A percentile compares a stretch with the other conserved stretches of the same genome.
phyloP scores from a whole-genome alignment of 2,888 invertebrate genomes.

The Leptothorax acervorum region DNA sequence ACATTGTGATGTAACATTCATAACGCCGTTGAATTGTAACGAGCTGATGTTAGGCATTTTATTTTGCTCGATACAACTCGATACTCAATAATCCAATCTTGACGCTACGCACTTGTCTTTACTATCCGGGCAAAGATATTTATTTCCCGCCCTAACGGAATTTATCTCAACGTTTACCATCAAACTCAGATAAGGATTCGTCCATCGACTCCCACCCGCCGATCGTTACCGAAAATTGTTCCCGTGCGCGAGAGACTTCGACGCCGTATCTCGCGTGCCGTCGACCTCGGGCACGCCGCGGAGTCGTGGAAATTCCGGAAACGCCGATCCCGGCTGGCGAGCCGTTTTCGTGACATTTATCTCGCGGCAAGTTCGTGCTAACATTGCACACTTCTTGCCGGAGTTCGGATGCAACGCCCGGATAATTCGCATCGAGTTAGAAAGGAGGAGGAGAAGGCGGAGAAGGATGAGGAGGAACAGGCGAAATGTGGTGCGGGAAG shows the following conservation, averaged over 20 bases:
- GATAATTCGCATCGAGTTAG: conserved; percentile 55
- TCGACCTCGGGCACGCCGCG: conserved; percentile 31
- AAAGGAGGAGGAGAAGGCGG: not conserved
- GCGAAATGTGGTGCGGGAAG: not conserved
- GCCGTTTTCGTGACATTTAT: conserved; percentile 56
- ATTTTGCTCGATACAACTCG: conserved; percentile 14
- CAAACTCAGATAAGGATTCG: conserved; percentile 53
- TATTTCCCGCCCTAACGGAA: not conserved
- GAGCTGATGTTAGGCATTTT: not conserved
- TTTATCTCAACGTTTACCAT: conserved; percentile 3
- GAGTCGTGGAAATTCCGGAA: conserved; percentile 47
- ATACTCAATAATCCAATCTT: not conserved
- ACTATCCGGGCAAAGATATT: not conserved
- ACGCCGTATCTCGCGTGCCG: conserved; percentile 41
- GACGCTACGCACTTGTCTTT: not conserved
- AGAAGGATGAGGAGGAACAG: not conserved
- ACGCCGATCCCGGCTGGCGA: conserved; percentile 37
- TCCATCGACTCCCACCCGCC: conserved; percentile 48
- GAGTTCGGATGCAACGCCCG: conserved; percentile 53
- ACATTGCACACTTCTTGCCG: conserved; percentile 39
- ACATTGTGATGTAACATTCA: conserved; percentile 33
- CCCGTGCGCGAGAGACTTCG: conserved; percentile 22
- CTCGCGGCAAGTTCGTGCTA: conserved; percentile 52
- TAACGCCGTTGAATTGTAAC: conserved; percentile 7
- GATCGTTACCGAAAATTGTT: conserved; percentile 62